These are phyloP conservation scores for Drosophila ohnishii DNA, from an alignment of 1,140 invertebrate species.

Conservation along the genomic window DNA sequence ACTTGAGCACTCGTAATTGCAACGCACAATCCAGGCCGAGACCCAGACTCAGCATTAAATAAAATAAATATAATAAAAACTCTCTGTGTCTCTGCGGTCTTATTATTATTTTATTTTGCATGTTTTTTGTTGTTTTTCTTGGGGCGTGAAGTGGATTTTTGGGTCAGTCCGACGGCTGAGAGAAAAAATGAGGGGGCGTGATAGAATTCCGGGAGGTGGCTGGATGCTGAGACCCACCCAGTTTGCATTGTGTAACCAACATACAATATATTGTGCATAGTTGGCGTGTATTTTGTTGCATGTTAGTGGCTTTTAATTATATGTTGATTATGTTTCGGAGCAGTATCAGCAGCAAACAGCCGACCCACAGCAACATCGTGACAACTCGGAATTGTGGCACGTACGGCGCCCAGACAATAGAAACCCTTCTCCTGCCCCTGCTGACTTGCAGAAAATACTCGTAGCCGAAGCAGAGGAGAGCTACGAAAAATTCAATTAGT, in stretches of 20 bases:
- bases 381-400: slow-evolving; percentile 67
- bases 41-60: slow-evolving; percentile 59
- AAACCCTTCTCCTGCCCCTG: slow-evolving; percentile 9
- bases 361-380: slow-evolving; percentile 31
- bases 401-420: slow-evolving; percentile 58
- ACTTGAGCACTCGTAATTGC: slow-evolving; percentile 57
- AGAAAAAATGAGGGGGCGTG: not conserved
- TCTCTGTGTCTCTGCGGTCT: slow-evolving; percentile 20
- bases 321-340: slow-evolving; percentile 75
- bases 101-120: slow-evolving; percentile 17
- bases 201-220: slow-evolving; percentile 10
- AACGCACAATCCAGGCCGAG: slow-evolving; percentile 67
- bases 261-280: slow-evolving; percentile 41
- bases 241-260: slow-evolving; percentile 58
- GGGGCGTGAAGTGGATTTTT: slow-evolving; percentile 63
- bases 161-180: slow-evolving; percentile 56
- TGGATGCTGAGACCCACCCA: slow-evolving; percentile 16
- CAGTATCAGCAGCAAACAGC: slow-evolving; percentile 59
- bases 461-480: slow-evolving; percentile 30
- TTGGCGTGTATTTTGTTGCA: slow-evolving; percentile 80
- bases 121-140: slow-evolving; percentile 28
- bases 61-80: slow-evolving; percentile 56
- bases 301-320: slow-evolving; percentile 80
- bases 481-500: slow-evolving; percentile 78
- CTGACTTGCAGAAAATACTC: slow-evolving; percentile 50